Base-by-base conservation (phyloP, 2,113 vertebrate species). In the Dasyurus viverrinus region DNA sequence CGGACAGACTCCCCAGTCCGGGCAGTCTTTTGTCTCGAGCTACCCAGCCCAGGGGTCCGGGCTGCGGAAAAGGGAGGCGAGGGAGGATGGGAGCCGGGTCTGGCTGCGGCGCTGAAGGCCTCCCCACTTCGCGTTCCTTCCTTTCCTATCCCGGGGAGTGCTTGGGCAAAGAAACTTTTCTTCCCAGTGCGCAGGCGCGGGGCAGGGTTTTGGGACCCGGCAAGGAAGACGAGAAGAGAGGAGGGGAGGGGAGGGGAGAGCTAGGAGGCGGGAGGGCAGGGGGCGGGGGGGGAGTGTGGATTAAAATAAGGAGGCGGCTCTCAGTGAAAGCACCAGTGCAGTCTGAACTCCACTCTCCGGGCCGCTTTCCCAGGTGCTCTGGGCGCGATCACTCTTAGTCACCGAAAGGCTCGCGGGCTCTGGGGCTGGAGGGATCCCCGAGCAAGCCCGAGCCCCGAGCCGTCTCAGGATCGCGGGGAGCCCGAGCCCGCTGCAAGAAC, bases 301-400 rank as follows among this genome's bases (percentile, higher is more conserved):
- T 99, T 98, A 98, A 98, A 98, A 99, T 99, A 99, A 99, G 99
- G 99, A 99, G 99, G 99, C 99, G 98, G 98, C 98, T 98, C 97
- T 98, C 98, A 97, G 98, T 97, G 95, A 97, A 98, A 98, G 98
- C 98, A 98, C 98, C 98, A 98, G 98, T 98, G 97, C 98, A 99
- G 98, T 98, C 97, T 97, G 98, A 98, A 96, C 98, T 97, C 97
- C 98, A 95, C 98, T 98, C 98, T 98, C 97, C 96, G 93, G 95
- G 91, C 97, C 97, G 90, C 97, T 95, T 97, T 98, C 97, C 89
- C 93, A 30, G 96, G 90, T 24, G 94, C 97, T 95, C 76, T 94
- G 54, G 7, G 90, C 89, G 93, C 94, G 95, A 96, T 84, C 94
- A 93, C 95, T 92, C 89, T 50, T 94, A 47, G 76, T 60, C 25